Evolutionary conservation across 1,140 invertebrate genomes (phyloP).

Genomic region (Micrasema minimum): DNA sequence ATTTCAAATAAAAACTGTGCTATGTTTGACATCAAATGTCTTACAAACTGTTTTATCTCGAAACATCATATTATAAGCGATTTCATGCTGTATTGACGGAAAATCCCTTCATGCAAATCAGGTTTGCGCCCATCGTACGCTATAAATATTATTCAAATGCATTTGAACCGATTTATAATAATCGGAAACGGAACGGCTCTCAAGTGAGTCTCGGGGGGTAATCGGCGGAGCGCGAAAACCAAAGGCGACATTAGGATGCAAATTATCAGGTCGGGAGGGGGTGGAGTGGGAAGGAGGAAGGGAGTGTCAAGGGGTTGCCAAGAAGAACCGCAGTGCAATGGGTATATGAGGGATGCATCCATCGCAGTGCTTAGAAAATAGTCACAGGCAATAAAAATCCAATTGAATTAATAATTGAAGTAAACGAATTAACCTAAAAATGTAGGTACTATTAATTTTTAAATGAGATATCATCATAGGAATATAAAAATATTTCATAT

Average conservation of each 20-base stretch:
- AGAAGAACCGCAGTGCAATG: background rate
- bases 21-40: too few relatives aligned
- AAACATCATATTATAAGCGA: conserved; percentile 11
- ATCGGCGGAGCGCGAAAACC: conserved; percentile 51
- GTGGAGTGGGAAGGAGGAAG: conserved; percentile 4
- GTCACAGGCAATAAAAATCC: too few relatives aligned
- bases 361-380: too few relatives aligned
- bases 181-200: conserved; percentile 46
- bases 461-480: too few relatives aligned
- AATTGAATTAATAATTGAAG: too few relatives aligned
- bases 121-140: conserved; percentile 18
- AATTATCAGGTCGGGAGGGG: conserved; percentile 47
- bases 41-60: too few relatives aligned
- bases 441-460: too few relatives aligned
- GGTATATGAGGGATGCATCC: background rate
- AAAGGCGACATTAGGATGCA: conserved; percentile 53
- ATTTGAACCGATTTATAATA: conserved; percentile 47
- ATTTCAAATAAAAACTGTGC: too few relatives aligned
- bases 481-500: too few relatives aligned
- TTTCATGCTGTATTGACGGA: conserved; percentile 4
- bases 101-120: conserved; percentile 30
- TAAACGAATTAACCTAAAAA: too few relatives aligned
- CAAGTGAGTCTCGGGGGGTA: conserved; percentile 35
- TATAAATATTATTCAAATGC: conserved; percentile 49
- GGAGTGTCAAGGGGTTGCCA: background rate